Base-by-base conservation (phyloP, 2,888 invertebrate species). In the Tupiocoris notatus region DNA sequence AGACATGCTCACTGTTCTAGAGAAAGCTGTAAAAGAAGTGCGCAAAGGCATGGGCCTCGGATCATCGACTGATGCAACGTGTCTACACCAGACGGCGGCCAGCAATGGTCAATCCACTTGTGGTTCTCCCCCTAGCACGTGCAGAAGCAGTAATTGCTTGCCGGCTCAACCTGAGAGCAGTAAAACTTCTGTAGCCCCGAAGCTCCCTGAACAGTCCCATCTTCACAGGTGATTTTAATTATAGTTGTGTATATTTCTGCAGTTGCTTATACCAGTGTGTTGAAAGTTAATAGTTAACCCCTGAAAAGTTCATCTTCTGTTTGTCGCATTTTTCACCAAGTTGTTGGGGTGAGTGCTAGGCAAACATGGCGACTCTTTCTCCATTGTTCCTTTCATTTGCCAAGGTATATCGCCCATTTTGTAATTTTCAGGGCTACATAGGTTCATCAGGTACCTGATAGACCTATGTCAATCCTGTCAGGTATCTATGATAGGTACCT, bases 151-250 rank as follows among this genome's bases (percentile, higher is more conserved):
- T 6, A 65, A 24, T 17, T 73, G 73, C 62, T 62, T 68, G n/a
- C 59, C 67, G 17, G 62, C 62, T n/a, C 56, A 59, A 6, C 75
- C 76, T 17, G 73, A 71, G 24, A 21, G 18, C 17, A 61, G 65
- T 57, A 66, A 75, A 64, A 75, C 64, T 18, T 75, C 22, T 88
- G 87, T 79, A 91, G 92, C 82, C 86, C 90, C 39, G 17, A 66
- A 74, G 25, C 70, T 54, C 24, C 77, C 77, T 39, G 95, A 95
- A 83, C 86, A 89, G 80, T 89, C 90, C 0, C 91, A 93, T 79
- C 86, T 95, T 78, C 94, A 94, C 82, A 64, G 78, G 78, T 77
- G 24, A 24, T 39, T 59, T 66, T 54, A 63, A 21, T 63, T 3
- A 22, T 63, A 22, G 18, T 25, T 64, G 6, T n/a, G 21, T 22